phyloP scores from a whole-genome alignment of 2,888 invertebrate species.

The Andrena camellia region DNA sequence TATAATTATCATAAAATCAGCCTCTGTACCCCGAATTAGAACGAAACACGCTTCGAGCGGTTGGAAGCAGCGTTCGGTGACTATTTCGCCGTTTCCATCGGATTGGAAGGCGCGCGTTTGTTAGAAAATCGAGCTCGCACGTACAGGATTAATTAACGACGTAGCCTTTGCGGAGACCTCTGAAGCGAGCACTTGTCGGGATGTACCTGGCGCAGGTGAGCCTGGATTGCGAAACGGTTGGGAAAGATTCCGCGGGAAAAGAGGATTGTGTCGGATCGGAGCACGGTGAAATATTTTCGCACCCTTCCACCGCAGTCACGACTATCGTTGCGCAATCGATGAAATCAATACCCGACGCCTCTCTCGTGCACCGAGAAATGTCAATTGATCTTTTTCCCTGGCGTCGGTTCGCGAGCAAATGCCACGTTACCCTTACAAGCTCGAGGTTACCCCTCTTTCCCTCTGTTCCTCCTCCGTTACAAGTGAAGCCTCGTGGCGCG shows the following conservation, averaged over 20 bases:
- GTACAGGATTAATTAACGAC: conserved; percentile 32
- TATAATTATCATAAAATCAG: conserved; percentile 40
- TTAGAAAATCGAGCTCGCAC: neutral
- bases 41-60: neutral
- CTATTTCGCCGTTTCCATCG: neutral
- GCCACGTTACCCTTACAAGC: conserved; percentile 55
- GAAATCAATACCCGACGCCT: conserved; percentile 70
- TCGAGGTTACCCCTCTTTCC: neutral
- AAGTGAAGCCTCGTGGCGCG: neutral
- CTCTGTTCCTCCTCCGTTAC: neutral
- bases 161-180: conserved; percentile 20
- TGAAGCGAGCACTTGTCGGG: conserved; percentile 18
- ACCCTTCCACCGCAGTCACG: conserved; percentile 57
- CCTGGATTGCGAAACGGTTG: conserved; percentile 33
- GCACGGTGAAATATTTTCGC: conserved; percentile 63
- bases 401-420: conserved; percentile 56
- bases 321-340: conserved; percentile 67
- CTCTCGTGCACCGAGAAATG: conserved; percentile 60
- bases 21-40: conserved; percentile 21
- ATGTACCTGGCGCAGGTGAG: conserved; percentile 21
- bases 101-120: conserved; percentile 1
- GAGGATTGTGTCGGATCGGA: conserved; percentile 34
- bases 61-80: neutral
- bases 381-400: conserved; percentile 68
- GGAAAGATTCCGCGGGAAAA: conserved; percentile 26